Evolutionary conservation across 2,888 invertebrate species (phyloP), one percentile per base, ranked within the genome.

Genomic region (Salticus scenicus): DNA sequence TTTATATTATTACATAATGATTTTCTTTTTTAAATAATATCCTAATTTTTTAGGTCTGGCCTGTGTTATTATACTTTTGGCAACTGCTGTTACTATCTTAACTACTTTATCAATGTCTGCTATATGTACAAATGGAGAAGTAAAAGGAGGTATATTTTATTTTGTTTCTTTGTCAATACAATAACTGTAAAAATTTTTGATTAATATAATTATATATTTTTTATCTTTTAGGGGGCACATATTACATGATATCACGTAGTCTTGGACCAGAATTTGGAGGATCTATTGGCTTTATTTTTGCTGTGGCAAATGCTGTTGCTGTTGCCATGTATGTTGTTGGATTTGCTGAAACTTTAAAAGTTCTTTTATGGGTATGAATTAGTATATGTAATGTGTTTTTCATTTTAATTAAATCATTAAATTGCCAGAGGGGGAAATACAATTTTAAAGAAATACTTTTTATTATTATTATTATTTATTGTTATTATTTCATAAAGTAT

Each of bases 251-350:
- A 76, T 90, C 90, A 24, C 89, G 91, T 12, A 90, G 90, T 24
- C 89, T 91, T 75, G 91, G 91, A n/a, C 93, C 93, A 7, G 93
- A 93, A 92, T 98, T 98, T 90, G 98, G 98, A 0, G 98, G 98
- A 0, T 93, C 98, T 0, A 97, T 99, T 24, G 98, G 98, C n/a
- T 94, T 98, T n/a, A 96, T 98, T 10, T 98, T 99, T 90, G 97
- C 98, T 0, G 96, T 98, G 90, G 98, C 98, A 0, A 99, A 99
- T 91, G 96, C 98, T 0, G 98, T 98, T 0, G 96, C 97, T 0
- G 97, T 97, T 0, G 96, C 97, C 7, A 97, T 98, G 96, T 98
- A 98, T 91, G 97, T 98, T 0, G 98, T 99, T 72, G 99, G 99
- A 0, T 98, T 99, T 92, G 97, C 98, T 89, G 96, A 85, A 47